These are phyloP conservation scores for Sceloporus tristichus DNA, from an alignment of 2,113 vertebrate genomes.

Conservation along the genomic window DNA sequence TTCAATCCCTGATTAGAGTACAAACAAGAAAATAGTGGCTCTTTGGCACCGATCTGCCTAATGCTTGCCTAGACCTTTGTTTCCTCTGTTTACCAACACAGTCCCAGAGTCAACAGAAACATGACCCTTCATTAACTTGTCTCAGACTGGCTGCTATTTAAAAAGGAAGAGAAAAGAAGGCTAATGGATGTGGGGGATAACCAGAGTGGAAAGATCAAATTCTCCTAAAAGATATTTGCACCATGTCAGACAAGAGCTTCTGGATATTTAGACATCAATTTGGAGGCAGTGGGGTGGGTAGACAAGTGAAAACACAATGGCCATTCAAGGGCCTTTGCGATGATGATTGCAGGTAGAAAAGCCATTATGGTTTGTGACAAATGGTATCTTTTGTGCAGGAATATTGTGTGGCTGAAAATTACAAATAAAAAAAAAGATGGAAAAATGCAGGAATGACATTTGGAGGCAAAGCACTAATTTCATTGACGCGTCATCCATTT, in stretches of 20 bases:
- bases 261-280: constrained; percentile 70
- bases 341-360: constrained; percentile 70
- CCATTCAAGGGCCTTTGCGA: constrained; percentile 68
- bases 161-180: constrained; percentile 54
- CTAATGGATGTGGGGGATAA: constrained; percentile 72
- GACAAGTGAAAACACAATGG: constrained; percentile 66
- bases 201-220: constrained; percentile 73
- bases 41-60: constrained; percentile 41
- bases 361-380: constrained; percentile 61
- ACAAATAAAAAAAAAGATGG: too few relatives aligned
- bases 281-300: constrained; percentile 60
- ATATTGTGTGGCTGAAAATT: constrained; percentile 46
- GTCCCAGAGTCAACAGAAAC: constrained; percentile 75
- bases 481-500: constrained; percentile 60
- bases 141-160: constrained; percentile 65
- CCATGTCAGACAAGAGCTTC: constrained; percentile 67
- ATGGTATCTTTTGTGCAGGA: constrained; percentile 61
- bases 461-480: constrained; percentile 51
- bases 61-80: constrained; percentile 38
- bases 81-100: constrained; percentile 64
- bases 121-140: constrained; percentile 70
- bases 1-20: constrained; percentile 44
- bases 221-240: constrained; percentile 71
- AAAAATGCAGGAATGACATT: constrained; percentile 65
- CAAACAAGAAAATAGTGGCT: constrained; percentile 39